Evolutionary conservation across 2,113 vertebrate species (phyloP), one percentile per base, ranked within the genome.

Genomic region (Chlamydotis undulata): DNA sequence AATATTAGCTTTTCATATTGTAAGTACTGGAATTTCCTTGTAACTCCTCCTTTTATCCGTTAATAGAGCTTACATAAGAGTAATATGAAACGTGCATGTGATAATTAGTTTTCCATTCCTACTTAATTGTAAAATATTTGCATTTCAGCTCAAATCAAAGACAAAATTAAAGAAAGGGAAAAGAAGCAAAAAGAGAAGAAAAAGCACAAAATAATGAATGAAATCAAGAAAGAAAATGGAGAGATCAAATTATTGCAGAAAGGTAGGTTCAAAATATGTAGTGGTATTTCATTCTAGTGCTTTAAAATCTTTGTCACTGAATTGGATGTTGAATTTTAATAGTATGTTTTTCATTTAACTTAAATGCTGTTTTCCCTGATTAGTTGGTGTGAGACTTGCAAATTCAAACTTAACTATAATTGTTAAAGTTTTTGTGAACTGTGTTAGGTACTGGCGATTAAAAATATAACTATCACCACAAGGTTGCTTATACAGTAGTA

Each of bases 161-260:
- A 99, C 35, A 98, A 98, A 98, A 97, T 98, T 82, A 99, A 98
- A 97, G 98, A 98, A 79, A 97, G 97, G 92, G 98, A 99, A 19
- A 98, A 99, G 96, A 98, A 97, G 74, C 98, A 99, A 64, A 99
- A 98, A 94, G 98, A 99, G 74, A 99, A 98, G 97, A 98, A 99
- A 97, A 99, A 99, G 94, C 98, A 99, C 97, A 99, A 99, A 98
- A 92, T 98, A 94, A 98, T 99, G 95, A 99, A 98, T 89, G 99
- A 99, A 97, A 98, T 99, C 91, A 99, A 99, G 98, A 98, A 99
- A 96, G 99, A 99, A 97, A 99, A 99, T 64, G 99, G 99, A 91
- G 99, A 99, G 94, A 97, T 99, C 91, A 99, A 99, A 95, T 97
- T 98, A 93, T 98, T 98, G 45, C 98, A 99, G 96, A 99, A 99